Conservation (phyloP, 2,797 vertebrate genomes). For the Percopsis omiscomaycus region DNA sequence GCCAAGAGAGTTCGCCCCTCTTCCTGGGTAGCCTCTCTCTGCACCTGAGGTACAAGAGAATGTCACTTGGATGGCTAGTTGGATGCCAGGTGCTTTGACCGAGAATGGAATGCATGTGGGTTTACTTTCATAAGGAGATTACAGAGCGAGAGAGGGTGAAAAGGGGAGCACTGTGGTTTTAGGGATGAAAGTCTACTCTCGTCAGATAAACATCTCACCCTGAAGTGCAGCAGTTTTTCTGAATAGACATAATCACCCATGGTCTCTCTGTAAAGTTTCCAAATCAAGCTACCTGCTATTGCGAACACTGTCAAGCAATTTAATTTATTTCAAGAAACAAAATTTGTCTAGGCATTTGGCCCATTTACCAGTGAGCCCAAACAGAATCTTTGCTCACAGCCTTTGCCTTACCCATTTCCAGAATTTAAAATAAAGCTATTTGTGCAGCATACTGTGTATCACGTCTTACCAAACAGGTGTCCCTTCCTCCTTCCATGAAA, state of each 20-base stretch:
- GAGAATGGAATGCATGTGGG: constrained; percentile 64
- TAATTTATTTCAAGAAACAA: not conserved
- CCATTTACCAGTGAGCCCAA: constrained; percentile 17
- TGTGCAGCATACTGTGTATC: constrained; percentile 7
- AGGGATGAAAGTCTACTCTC: constrained; percentile 36
- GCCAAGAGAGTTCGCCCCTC: too few species aligned
- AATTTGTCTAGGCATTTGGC: constrained; percentile 4
- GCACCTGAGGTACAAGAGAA: constrained; percentile 45
- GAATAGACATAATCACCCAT: constrained; percentile 20
- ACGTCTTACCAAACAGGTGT: constrained; percentile 90
- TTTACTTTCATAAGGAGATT: constrained; percentile 73
- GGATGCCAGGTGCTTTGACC: constrained; percentile 63
- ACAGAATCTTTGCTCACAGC: constrained; percentile 10
- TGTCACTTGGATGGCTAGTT: constrained; percentile 53
- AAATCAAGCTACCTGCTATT: not conserved
- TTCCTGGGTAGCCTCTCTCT: not conserved
- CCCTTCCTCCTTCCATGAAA: constrained; percentile 83
- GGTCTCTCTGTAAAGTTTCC: constrained; percentile 3
- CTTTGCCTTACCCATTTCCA: constrained; percentile 13
- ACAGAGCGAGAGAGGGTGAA: constrained; percentile 44
- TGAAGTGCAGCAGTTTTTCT: constrained; percentile 36
- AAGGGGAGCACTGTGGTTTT: constrained; percentile 46
- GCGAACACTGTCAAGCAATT: not conserved
- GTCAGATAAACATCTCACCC: constrained; percentile 33
- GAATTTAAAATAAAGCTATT: constrained; percentile 4